Evolutionary conservation across 2,888 invertebrate genomes (phyloP).

Genomic region (Amblyjoppa fuscipennis): DNA sequence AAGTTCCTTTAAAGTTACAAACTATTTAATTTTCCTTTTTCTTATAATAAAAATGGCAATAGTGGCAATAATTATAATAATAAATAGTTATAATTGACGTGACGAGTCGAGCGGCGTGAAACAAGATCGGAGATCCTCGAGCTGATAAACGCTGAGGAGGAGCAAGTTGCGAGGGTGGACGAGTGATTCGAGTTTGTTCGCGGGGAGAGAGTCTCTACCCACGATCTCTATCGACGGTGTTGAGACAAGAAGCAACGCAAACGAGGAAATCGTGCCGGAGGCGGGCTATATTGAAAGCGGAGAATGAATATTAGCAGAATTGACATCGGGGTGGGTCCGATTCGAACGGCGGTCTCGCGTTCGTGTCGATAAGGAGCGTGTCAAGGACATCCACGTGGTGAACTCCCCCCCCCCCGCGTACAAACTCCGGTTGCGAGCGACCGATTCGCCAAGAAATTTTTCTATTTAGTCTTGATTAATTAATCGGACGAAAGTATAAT

Average conservation of each 20-base stretch:
- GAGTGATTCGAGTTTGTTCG: not conserved
- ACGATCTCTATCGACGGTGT: not conserved
- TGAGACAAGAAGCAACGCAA: not conserved
- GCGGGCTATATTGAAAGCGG: conserved; percentile 48
- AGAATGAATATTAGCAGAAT: conserved; percentile 33
- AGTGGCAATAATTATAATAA: no score
- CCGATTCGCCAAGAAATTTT: not conserved
- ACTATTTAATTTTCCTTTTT: no score
- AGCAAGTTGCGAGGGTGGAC: no score
- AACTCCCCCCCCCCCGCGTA: not conserved
- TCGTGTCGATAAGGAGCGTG: conserved; percentile 44
- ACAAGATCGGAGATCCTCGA: no score
- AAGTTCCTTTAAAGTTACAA: no score
- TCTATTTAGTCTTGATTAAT: not conserved
- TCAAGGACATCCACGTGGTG: conserved; percentile 57
- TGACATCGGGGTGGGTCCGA: not conserved
- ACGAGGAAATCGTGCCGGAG: conserved; percentile 14
- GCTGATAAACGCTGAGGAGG: no score
- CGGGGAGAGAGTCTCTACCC: not conserved
- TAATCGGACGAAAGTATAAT: not conserved
- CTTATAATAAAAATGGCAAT: no score
- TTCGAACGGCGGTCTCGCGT: not conserved
- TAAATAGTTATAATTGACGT: no score
- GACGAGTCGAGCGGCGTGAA: no score
- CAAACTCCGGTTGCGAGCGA: no score